Evolutionary conservation across 2,113 vertebrate genomes (phyloP), one percentile per base, ranked within the genome.

Genomic region (Trogon surrucura): DNA sequence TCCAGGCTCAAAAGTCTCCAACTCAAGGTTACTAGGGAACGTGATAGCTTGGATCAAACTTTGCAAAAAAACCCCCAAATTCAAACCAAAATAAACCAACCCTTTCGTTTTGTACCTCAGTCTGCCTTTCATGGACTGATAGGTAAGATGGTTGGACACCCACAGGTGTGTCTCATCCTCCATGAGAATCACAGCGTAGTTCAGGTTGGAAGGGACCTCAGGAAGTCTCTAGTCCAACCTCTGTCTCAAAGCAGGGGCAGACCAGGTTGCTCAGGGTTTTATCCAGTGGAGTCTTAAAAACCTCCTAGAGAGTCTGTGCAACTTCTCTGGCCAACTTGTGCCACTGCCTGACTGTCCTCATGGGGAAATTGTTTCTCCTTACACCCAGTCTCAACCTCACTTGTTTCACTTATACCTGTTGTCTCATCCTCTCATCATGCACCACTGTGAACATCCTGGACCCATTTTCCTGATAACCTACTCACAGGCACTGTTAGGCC

Each of bases 391-490:
- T 90, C 51, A 64, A 27, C 15, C 51, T 88, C 26, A 13, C 23
- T 36, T 62, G 12, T 67, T 92, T 62, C 1, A 2, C 26, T 74
- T 56, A 14, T 13, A 58, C 32, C 30, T 58, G 29, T 22, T 74
- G 51, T 17, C 25, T 47, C 72, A 27, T 29, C 19, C 7, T 83
- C 51, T 67, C 75, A 57, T 26, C 58, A 23, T 7, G 30, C 12
- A 69, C 9, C 48, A 25, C 17, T 1, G 0, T 45, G 32, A 83
- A 84, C 30, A 56, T 22, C 30, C 54, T 47, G 27, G 48, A 64
- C 60, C 25, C 1, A 0, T 11, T 2, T 1, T 38, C 30, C 50
- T 27, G 7, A 19, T 57, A 83, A 67, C 7, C 13, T 14, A 23
- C 11, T 30, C 13, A 5, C 4, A 34, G 41, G 44, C 27, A 71